Evolutionary conservation across 2,113 vertebrate species (phyloP).

Genomic region (Oreocharis arfaki): DNA sequence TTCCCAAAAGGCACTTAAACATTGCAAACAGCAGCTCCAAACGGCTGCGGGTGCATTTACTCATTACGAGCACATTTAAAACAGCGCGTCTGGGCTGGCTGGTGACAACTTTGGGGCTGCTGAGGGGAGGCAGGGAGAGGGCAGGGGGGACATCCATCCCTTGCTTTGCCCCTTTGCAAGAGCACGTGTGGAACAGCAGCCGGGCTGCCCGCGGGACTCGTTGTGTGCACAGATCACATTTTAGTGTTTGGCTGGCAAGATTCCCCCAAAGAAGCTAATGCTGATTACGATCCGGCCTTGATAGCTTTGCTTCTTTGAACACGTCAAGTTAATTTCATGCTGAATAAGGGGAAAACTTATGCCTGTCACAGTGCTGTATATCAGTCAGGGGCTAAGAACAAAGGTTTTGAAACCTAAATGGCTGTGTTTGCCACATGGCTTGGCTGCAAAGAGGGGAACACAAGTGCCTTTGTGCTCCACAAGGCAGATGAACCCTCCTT

Average conservation of each 20-base stretch:
- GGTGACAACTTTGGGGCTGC: background rate
- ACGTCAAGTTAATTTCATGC: constrained; percentile 43
- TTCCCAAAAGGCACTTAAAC: constrained; percentile 47
- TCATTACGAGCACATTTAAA: background rate
- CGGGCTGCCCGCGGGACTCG: background rate
- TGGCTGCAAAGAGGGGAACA: background rate
- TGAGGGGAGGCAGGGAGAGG: background rate
- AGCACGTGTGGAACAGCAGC: background rate
- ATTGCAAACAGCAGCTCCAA: background rate
- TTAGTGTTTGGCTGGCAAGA: background rate
- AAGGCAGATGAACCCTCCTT: background rate
- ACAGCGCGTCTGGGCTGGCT: background rate
- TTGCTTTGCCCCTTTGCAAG: background rate
- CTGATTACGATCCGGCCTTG: background rate
- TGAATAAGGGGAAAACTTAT: constrained; percentile 43
- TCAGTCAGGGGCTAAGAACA: constrained; percentile 24
- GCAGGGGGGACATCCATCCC: background rate
- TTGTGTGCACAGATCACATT: background rate
- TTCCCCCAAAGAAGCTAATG: background rate
- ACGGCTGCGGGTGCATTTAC: background rate
- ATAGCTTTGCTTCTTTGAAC: constrained; percentile 26
- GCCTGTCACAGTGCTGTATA: background rate
- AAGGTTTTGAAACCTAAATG: background rate
- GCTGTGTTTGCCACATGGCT: background rate
- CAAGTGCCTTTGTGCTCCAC: background rate